A percentile compares a stretch with the other conserved stretches of the same genome.
phyloP scores from a whole-genome alignment of 2,113 vertebrate genomes.

The Beaufortia kweichowensis region DNA sequence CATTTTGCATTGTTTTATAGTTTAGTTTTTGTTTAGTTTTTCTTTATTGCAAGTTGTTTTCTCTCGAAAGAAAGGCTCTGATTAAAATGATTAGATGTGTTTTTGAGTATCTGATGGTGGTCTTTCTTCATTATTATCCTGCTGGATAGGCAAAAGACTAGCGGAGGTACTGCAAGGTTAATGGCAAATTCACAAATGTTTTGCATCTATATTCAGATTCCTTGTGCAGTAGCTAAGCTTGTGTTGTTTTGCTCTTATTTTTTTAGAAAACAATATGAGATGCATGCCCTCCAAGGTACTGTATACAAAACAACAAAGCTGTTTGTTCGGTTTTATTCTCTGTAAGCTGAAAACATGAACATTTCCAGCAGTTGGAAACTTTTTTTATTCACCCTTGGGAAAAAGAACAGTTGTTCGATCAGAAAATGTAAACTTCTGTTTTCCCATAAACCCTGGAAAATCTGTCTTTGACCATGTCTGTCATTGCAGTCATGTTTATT shows the following conservation, averaged over 20 bases:
- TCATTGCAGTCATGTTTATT: constrained; percentile 16
- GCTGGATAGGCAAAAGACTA: not conserved
- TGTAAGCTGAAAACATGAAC: not conserved
- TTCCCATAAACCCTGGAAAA: constrained; percentile 8
- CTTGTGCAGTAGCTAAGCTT: not conserved
- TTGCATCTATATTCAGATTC: not conserved
- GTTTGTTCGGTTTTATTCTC: constrained; percentile 5
- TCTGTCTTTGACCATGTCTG: constrained; percentile 5
- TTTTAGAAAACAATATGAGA: not conserved
- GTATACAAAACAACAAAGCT: constrained; percentile 10
- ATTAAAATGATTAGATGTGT: not conserved
- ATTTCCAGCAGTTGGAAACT: not conserved
- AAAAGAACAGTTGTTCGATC: constrained; percentile 1
- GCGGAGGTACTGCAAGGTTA: not conserved
- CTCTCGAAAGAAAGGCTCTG: not conserved
- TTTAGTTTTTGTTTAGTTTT: not conserved
- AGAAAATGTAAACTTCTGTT: constrained; percentile 25
- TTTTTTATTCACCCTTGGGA: constrained; percentile 12
- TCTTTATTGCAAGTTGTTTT: not conserved
- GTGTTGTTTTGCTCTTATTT: not conserved
- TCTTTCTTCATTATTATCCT: not conserved
- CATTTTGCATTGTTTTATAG: not conserved
- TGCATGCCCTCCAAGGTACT: constrained; percentile 7
- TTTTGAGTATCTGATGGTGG: not conserved
- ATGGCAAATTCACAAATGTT: not conserved